Evolutionary conservation across 2,113 vertebrate genomes (phyloP).

Genomic region (Chloropsis cyanopogon): DNA sequence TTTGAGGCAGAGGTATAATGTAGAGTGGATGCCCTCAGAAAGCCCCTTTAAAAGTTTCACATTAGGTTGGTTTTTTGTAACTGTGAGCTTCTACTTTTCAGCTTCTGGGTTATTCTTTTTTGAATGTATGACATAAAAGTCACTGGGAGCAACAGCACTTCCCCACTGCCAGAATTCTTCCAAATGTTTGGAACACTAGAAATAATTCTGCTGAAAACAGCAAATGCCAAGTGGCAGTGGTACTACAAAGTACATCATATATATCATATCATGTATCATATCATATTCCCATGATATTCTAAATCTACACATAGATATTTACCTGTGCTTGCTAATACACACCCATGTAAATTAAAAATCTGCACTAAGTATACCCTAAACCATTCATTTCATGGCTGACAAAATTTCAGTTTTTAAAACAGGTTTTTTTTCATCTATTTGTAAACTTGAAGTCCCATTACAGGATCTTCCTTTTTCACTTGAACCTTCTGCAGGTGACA

Average conservation of each 20-base stretch:
- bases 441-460: background rate
- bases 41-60: background rate
- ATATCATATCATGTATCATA: background rate
- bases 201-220: background rate
- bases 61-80: background rate
- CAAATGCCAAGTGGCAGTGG: background rate
- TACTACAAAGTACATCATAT: background rate
- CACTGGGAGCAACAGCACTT: background rate
- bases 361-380: background rate
- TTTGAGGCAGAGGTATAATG: background rate
- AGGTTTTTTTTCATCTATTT: fast-evolving
- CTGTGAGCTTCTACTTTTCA: background rate
- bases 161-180: background rate
- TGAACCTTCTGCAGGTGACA: background rate
- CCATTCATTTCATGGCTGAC: background rate
- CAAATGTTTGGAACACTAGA: background rate
- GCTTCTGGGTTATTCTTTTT: background rate
- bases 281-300: background rate
- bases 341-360: background rate
- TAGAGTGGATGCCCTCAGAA: background rate
- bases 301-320: background rate
- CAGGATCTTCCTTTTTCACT: background rate
- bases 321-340: background rate
- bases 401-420: background rate
- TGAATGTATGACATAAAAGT: background rate